Base-by-base conservation (phyloP, 64 coral and sea anemone species). In the Pachyseris speciosa region DNA sequence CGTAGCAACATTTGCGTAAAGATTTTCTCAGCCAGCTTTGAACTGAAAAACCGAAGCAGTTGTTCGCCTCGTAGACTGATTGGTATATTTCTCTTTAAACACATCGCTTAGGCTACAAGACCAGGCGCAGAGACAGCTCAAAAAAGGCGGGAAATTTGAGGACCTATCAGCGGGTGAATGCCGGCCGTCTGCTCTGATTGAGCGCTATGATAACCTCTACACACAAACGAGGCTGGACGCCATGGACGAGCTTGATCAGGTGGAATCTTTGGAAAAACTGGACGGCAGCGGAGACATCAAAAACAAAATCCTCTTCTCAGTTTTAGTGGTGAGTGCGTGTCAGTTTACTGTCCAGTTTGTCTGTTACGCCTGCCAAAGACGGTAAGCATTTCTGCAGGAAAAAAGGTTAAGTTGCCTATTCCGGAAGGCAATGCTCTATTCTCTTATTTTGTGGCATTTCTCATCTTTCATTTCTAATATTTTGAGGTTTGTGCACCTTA, bases 141-240 rank as follows among this genome's bases (percentile, higher is more conserved):
- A 76, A 91, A 94, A 94, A 63, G 91, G 95, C 9, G 92, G 92
- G 40, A 98, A 94, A 87, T 98, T 91, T 33, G 92, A 98, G 40
- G 87, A 98, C 74, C 64, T 98, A 31, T 91, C 92, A 13, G 83
- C 94, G 65, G 83, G 76, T 4, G 92, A 94, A 19, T 98, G 81
- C 42, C 87, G 92, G 10, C 87, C 95, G 4, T 84, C 95, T 2
- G 78, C 66, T 9, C 75, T 98, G 32, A 72, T 89, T 5, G 92
- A 91, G n/a, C 74, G 87, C 63, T 98, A 98, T 58, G 92, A 94
- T 68, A 91, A 94, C 92, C 74, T 98, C 25, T 98, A 87, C 84
- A 87, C 83, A 3, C 95, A 98, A 73, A 94, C 92, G 0, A 86
- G 95, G 80, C 58, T 98, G 16, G 95, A 98, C 51, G 95, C 95